These are phyloP conservation scores for Chamaetylas fuelleborni DNA, from an alignment of 2,113 vertebrate species.

Conservation along the genomic window DNA sequence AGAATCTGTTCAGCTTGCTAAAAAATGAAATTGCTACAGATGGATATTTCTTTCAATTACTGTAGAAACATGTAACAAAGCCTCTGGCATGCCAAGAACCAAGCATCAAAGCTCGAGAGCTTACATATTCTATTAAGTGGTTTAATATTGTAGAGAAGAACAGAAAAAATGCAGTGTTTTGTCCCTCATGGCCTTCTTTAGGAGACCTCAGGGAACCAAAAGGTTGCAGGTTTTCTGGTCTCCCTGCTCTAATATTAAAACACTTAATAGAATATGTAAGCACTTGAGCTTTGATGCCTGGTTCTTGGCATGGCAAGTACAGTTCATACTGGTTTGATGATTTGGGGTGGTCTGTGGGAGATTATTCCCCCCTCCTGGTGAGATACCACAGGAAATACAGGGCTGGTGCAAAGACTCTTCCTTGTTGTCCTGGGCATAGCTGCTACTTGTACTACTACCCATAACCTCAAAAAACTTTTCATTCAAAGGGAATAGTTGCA, in stretches of 20 bases:
- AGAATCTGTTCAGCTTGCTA: slow-evolving; percentile 59
- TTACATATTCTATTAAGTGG: slow-evolving; percentile 60
- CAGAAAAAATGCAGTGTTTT: slow-evolving; percentile 38
- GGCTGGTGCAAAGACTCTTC: not conserved
- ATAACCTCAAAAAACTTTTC: not conserved
- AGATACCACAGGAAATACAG: slow-evolving; percentile 26
- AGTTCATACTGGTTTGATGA: slow-evolving; percentile 31
- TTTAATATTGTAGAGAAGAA: slow-evolving; percentile 55
- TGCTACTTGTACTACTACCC: not conserved
- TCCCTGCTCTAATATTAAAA: slow-evolving; percentile 48
- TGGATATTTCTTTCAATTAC: slow-evolving; percentile 64
- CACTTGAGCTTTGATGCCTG: slow-evolving; percentile 44
- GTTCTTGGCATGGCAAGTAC: not conserved
- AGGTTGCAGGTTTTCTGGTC: slow-evolving; percentile 27
- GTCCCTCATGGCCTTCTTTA: slow-evolving; percentile 12
- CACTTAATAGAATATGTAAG: slow-evolving; percentile 57
- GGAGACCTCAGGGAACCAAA: slow-evolving; percentile 9
- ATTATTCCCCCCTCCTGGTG: slow-evolving; percentile 37
- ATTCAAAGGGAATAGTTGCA: not conserved
- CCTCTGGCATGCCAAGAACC: slow-evolving; percentile 55
- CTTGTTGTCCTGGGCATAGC: not conserved
- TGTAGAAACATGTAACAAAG: slow-evolving; percentile 63
- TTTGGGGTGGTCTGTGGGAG: slow-evolving; percentile 48
- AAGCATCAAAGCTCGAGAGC: slow-evolving; percentile 59
- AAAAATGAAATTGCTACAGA: slow-evolving; percentile 62